Evolutionary conservation across 2,797 vertebrate species (phyloP).

Genomic region (Menidia menidia): DNA sequence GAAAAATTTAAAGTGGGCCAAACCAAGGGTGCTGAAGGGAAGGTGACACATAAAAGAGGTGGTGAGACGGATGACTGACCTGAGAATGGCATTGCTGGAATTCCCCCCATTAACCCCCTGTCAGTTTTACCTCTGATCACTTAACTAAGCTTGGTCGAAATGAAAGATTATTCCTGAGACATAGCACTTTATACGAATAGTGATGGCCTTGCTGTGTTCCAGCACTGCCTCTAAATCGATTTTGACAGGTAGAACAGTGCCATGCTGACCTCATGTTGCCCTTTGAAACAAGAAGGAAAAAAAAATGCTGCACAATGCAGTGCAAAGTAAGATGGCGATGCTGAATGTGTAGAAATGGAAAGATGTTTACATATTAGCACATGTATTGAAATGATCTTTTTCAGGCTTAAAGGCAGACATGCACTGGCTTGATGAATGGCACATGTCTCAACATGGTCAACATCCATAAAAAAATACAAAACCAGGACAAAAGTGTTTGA

Average conservation of each 20-base stretch:
- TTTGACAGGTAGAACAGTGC: constrained; percentile 67
- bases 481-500: not conserved
- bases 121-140: constrained; percentile 76
- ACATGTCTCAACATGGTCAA: not conserved
- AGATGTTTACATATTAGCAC: constrained; percentile 1
- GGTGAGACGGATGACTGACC: constrained; percentile 36
- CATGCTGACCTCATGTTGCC: constrained; percentile 50
- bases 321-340: constrained; percentile 2
- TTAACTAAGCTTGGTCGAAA: constrained; percentile 63
- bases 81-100: constrained; percentile 40
- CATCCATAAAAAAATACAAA: not conserved
- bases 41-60: constrained; percentile 22
- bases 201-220: constrained; percentile 57
- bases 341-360: not conserved
- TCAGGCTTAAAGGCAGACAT: not conserved
- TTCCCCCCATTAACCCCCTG: constrained; percentile 65
- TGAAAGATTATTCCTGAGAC: constrained; percentile 67
- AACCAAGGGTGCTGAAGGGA: constrained; percentile 19
- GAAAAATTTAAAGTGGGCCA: constrained; percentile 1
- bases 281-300: constrained; percentile 19
- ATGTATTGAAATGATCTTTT: not conserved
- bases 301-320: constrained; percentile 18
- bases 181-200: constrained; percentile 24
- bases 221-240: constrained; percentile 54
- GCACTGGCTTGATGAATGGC: not conserved